Evolutionary conservation across 2,797 vertebrate genomes (phyloP).

Genomic region (Anas bahamensis): DNA sequence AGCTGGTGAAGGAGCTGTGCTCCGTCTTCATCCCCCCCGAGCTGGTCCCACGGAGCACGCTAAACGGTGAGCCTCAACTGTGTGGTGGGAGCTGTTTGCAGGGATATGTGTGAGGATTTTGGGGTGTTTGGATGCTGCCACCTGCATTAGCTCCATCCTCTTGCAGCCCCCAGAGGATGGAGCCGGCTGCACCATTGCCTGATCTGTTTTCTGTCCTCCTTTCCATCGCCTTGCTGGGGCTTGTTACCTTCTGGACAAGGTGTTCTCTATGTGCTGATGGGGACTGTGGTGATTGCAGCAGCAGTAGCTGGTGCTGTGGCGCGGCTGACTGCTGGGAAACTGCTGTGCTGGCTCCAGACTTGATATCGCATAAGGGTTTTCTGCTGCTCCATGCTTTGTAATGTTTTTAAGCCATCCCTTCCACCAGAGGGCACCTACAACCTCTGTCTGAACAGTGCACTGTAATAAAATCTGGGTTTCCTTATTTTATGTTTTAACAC

Average conservation of each 20-base stretch:
- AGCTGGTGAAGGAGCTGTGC: conserved; percentile 88
- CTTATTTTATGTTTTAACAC: not conserved
- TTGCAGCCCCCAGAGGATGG: accelerated
- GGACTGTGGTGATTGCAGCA: not conserved
- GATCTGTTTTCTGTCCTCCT: not conserved
- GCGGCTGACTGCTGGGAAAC: not conserved
- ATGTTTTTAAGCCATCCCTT: not conserved
- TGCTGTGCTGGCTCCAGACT: not conserved
- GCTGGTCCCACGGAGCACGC: conserved; percentile 78
- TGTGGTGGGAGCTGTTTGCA: accelerated
- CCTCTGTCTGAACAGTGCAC: accelerated
- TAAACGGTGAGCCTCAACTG: conserved; percentile 79
- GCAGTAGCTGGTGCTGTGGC: not conserved
- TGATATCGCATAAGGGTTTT: not conserved
- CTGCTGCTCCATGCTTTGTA: not conserved
- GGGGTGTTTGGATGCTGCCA: not conserved
- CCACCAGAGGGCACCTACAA: conserved; percentile 57
- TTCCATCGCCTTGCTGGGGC: not conserved
- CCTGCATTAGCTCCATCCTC: not conserved
- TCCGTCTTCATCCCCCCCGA: conserved; percentile 82
- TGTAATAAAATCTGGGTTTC: not conserved
- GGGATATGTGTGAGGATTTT: accelerated
- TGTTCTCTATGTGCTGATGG: not conserved
- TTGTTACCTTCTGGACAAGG: not conserved
- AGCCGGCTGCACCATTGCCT: not conserved